Conservation (phyloP, 2,888 invertebrate genomes). For the Lottia gigantea region DNA sequence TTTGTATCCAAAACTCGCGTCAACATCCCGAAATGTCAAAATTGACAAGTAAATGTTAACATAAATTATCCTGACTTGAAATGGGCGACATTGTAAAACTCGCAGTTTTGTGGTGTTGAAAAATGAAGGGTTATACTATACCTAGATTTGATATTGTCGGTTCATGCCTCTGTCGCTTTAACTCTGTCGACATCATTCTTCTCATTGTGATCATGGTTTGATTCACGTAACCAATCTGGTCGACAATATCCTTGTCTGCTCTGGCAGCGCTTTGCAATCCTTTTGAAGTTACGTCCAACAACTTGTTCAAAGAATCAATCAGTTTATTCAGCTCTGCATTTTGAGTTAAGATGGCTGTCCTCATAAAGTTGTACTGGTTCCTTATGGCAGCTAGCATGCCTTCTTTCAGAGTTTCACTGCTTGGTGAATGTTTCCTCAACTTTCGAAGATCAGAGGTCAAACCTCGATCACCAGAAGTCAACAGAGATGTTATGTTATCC, state of each 20-base stretch:
- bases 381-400: conserved; percentile 52
- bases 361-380: conserved; percentile 56
- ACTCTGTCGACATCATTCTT: conserved; percentile 27
- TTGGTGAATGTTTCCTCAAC: conserved; percentile 26
- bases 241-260: conserved; percentile 19
- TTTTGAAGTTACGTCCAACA: conserved; percentile 32
- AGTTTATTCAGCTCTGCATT: conserved; percentile 50
- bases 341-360: conserved; percentile 49
- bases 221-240: conserved; percentile 29
- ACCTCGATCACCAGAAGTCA: conserved; percentile 44
- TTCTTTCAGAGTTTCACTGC: conserved; percentile 34
- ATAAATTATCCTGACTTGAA: too few relatives aligned
- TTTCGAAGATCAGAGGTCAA: conserved; percentile 44
- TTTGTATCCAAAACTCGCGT: too few relatives aligned
- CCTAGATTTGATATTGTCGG: neutral
- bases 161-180: conserved; percentile 19
- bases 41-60: too few relatives aligned
- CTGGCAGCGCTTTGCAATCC: conserved; percentile 26
- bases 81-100: too few relatives aligned
- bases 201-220: conserved; percentile 30
- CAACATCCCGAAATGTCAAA: too few relatives aligned
- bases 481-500: conserved; percentile 40
- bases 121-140: neutral
- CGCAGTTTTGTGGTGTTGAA: too few relatives aligned
- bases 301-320: conserved; percentile 35